Evolutionary conservation across 2,113 vertebrate species (phyloP).

Genomic region (Forbesichthys papilliferus): DNA sequence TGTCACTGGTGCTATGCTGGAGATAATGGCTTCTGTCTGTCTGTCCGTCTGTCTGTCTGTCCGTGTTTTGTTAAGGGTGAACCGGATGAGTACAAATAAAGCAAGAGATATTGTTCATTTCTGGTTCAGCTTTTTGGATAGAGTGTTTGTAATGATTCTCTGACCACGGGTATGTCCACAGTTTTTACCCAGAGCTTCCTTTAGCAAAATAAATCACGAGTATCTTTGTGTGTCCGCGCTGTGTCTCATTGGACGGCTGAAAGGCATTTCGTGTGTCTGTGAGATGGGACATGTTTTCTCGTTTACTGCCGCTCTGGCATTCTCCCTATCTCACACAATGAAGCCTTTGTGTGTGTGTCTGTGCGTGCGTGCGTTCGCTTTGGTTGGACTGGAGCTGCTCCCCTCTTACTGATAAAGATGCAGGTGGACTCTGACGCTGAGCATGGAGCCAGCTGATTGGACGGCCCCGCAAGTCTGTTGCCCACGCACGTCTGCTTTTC

Average conservation of each 20-base stretch:
- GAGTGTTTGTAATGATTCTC: constrained; percentile 13
- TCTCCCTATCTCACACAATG: constrained; percentile 65
- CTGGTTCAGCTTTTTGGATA: background rate
- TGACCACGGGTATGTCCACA: constrained; percentile 14
- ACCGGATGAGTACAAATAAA: background rate
- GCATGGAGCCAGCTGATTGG: constrained; percentile 47
- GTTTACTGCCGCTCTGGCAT: constrained; percentile 52
- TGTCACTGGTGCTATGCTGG: constrained; percentile 25
- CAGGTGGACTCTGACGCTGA: constrained; percentile 52
- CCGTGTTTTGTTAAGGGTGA: background rate
- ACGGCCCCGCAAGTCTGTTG: constrained; percentile 14
- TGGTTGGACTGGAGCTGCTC: constrained; percentile 9
- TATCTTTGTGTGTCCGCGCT: constrained; percentile 48
- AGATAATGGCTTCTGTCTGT: constrained; percentile 40
- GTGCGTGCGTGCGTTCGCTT: background rate
- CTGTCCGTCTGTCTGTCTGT: background rate
- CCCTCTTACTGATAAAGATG: constrained; percentile 49
- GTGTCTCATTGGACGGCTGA: constrained; percentile 43
- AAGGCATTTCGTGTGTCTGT: constrained; percentile 59
- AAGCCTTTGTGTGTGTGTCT: constrained; percentile 40
- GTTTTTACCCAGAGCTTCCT: constrained; percentile 34
- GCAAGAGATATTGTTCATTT: background rate
- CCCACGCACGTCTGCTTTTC: constrained; percentile 34
- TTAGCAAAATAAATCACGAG: constrained; percentile 44
- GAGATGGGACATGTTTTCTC: constrained; percentile 61